A percentile compares a stretch with the other conserved stretches of the same genome.
phyloP scores from a whole-genome alignment of 2,888 invertebrate genomes.

The Homarus gammarus region DNA sequence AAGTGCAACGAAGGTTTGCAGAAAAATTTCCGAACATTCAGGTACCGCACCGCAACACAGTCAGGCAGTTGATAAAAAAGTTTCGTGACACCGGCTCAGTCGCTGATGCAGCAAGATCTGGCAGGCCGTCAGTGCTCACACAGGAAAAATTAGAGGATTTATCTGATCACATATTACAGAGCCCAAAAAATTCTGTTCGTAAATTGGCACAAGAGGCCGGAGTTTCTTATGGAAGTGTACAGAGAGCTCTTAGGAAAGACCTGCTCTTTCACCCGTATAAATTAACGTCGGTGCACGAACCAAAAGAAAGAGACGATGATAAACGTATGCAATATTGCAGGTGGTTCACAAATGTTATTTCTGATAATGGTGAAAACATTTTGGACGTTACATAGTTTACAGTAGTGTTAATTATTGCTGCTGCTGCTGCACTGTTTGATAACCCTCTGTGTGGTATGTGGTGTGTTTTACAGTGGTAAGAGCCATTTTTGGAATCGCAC shows the following conservation, averaged over 20 bases:
- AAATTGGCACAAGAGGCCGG: background rate
- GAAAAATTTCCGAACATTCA: background rate
- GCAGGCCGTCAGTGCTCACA: background rate
- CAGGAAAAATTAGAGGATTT: background rate
- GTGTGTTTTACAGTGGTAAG: too few species aligned
- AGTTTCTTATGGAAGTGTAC: background rate
- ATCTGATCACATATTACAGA: background rate
- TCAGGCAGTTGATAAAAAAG: background rate
- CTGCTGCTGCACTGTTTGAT: too few species aligned
- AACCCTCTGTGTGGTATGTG: too few species aligned
- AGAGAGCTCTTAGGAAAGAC: background rate
- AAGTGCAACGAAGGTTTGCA: background rate
- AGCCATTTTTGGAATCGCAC: too few species aligned
- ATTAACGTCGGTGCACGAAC: background rate
- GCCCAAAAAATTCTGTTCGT: background rate
- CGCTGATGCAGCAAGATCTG: background rate
- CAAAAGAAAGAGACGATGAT: background rate
- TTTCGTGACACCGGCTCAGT: slow-evolving; percentile 2
- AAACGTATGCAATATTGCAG: background rate
- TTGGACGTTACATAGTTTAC: background rate
- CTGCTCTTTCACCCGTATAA: background rate
- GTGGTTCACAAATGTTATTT: background rate
- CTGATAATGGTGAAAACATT: background rate
- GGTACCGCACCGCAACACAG: slow-evolving; percentile 2
- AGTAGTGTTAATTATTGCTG: too few species aligned